Conservation (phyloP, 2,113 vertebrate genomes). For the human region DNA sequence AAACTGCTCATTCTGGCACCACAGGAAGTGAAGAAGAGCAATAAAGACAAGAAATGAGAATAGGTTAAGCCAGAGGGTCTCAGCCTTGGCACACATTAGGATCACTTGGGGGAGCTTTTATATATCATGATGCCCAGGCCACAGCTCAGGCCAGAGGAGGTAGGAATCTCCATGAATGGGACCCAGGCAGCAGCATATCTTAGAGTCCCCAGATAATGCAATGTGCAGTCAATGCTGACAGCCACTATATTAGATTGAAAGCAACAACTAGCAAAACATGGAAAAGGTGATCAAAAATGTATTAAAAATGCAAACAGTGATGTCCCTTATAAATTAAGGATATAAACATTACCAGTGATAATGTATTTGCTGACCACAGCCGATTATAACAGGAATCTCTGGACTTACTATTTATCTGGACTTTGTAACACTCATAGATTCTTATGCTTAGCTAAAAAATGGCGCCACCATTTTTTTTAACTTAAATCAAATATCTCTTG, state of each 20-base stretch:
- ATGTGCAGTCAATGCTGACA: not conserved
- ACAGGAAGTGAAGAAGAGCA: not conserved
- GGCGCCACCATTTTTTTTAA: not conserved
- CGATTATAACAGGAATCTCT: not conserved
- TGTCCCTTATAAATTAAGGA: not conserved
- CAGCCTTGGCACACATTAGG: not conserved
- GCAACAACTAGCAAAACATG: not conserved
- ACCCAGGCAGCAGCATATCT: not conserved
- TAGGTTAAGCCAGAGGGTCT: not conserved
- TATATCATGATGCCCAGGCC: not conserved
- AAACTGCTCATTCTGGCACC: not conserved
- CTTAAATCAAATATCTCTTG: slow-evolving; percentile 3
- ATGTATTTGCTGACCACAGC: not conserved
- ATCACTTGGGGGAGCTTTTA: not conserved
- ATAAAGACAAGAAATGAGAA: not conserved
- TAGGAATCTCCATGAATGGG: not conserved
- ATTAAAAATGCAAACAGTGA: not conserved
- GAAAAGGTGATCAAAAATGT: not conserved
- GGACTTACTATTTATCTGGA: not conserved
- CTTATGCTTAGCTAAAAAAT: not conserved
- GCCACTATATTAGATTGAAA: not conserved
- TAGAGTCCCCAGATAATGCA: not conserved
- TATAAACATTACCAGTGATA: not conserved
- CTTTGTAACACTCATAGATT: not conserved
- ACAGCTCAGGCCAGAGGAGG: too few relatives aligned